A percentile compares a stretch with the other conserved stretches of the same genome.
Evolutionary conservation across 2,113 vertebrate species (phyloP).

Genomic region (Pionites leucogaster): DNA sequence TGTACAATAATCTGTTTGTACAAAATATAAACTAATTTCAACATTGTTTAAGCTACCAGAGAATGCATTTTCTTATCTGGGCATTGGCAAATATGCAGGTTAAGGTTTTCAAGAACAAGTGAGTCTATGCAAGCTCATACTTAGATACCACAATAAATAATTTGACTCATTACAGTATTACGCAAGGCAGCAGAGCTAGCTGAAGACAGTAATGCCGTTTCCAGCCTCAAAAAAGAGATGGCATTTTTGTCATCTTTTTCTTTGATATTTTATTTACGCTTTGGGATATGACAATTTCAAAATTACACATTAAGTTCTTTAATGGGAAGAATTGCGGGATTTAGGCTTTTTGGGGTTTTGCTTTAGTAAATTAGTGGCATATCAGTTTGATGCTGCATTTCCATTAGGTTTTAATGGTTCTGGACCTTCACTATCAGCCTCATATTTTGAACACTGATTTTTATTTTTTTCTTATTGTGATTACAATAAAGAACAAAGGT

Average conservation of each 20-base stretch:
- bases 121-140: not conserved
- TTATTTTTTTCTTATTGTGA: not conserved
- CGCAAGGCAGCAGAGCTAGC: not conserved
- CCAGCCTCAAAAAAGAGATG: not conserved
- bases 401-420: not conserved
- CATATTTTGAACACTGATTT: not conserved
- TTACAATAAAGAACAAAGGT: not conserved
- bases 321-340: not conserved
- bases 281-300: not conserved
- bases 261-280: not conserved
- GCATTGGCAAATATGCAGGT: not conserved
- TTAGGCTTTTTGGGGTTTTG: not conserved
- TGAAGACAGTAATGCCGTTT: not conserved
- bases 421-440: not conserved
- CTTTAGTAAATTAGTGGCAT: not conserved
- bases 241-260: not conserved
- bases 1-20: not conserved
- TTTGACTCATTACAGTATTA: not conserved
- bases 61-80: not conserved
- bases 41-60: not conserved
- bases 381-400: not conserved
- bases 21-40: not conserved
- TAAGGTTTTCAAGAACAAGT: not conserved
- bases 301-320: not conserved
- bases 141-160: not conserved